These are phyloP conservation scores for Sardina pilchardus DNA, from an alignment of 2,113 vertebrate species.

Conservation along the genomic window DNA sequence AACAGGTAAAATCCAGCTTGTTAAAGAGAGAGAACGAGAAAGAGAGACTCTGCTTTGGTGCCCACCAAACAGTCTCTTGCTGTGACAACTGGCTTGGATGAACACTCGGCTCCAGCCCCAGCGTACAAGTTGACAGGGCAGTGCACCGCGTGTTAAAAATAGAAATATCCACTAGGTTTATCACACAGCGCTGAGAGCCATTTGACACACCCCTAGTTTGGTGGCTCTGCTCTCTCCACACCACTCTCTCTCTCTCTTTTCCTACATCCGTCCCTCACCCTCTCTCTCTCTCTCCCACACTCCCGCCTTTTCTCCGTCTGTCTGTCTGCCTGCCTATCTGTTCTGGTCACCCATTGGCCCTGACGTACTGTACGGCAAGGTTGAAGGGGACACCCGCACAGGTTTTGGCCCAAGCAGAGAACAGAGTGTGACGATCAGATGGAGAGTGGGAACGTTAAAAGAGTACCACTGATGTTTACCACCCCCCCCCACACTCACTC, in stretches of 20 bases:
- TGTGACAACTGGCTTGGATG: constrained; percentile 36
- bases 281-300: neutral
- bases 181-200: constrained; percentile 70
- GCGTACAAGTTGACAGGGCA: constrained; percentile 72
- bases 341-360: neutral
- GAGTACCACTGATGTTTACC: neutral
- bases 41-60: neutral
- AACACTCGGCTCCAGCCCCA: constrained; percentile 49
- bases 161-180: constrained; percentile 83
- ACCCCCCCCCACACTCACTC: neutral
- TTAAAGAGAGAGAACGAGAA: neutral
- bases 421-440: neutral
- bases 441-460: neutral
- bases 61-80: constrained; percentile 30
- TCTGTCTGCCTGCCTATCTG: constrained; percentile 52
- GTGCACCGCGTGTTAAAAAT: constrained; percentile 87
- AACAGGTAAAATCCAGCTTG: constrained; percentile 16
- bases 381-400: neutral
- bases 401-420: neutral
- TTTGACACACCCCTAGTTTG: constrained; percentile 80
- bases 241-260: constrained; percentile 53
- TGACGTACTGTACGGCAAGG: neutral
- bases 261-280: constrained; percentile 46
- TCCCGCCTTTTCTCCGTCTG: constrained; percentile 53
- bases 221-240: constrained; percentile 66